phyloP scores from a whole-genome alignment of 2,797 vertebrate genomes.

The Alcedo quadribrachys region DNA sequence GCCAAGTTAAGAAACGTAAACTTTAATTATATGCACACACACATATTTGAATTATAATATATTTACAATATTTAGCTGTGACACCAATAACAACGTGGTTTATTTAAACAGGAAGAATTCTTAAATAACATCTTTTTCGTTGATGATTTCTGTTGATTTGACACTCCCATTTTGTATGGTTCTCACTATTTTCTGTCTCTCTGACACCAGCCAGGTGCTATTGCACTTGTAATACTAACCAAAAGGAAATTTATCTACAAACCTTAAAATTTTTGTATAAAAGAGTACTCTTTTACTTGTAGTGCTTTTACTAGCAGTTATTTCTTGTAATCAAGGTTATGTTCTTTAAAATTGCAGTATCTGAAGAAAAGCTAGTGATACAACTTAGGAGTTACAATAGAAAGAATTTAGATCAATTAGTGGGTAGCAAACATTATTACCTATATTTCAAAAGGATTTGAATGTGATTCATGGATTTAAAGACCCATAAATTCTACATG shows the following conservation, averaged over 20 bases:
- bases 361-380: slow-evolving; percentile 7
- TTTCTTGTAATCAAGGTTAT: slow-evolving; percentile 5
- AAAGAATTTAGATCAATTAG: slow-evolving; percentile 19
- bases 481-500: slow-evolving; percentile 23
- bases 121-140: neutral
- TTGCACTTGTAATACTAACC: neutral
- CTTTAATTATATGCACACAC: slow-evolving; percentile 28
- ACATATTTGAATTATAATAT: neutral
- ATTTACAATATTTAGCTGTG: neutral
- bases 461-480: slow-evolving; percentile 29
- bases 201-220: neutral
- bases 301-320: slow-evolving; percentile 13
- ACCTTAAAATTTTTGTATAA: neutral
- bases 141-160: neutral
- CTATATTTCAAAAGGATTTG: slow-evolving; percentile 34
- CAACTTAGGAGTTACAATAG: neutral
- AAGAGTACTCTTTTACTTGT: neutral
- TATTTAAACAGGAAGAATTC: slow-evolving; percentile 6
- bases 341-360: neutral
- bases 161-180: neutral
- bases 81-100: neutral
- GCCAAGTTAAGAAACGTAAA: slow-evolving; percentile 40
- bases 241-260: slow-evolving; percentile 9
- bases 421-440: slow-evolving; percentile 11
- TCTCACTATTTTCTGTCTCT: neutral